Evolutionary conservation across 53 echinoderm and acorn worm genomes (phyloP), one percentile per base, ranked within the genome.

Genomic region (Antedon mediterranea): DNA sequence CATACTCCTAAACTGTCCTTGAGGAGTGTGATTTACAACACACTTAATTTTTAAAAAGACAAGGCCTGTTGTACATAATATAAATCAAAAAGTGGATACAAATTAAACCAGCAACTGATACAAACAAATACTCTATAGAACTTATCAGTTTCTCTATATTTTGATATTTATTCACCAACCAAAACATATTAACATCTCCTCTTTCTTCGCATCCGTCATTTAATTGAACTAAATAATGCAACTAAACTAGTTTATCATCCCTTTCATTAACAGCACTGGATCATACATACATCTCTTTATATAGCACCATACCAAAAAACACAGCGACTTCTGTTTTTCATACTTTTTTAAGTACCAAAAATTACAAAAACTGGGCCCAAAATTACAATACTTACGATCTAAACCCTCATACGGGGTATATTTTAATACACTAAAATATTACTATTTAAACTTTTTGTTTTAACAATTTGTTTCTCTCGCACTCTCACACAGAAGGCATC

Each of bases 351-450:
- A 57, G 57, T 57, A 57, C 57, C 57, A 57, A 57, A 57, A 57
- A 57, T 57, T 57, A 57, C 57, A 57, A 57, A n/a, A 57, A 57
- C 57, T 57, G 57, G 57, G 57, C 57, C 57, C 57, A 57, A 57
- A 15, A 57, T 57, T 57, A 57, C 57, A 57, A 57, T 57, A 57
- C 57, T 57, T 23, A 57, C 20, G 57, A 57, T 26, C 57, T 57
- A 57, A 57, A 6, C 57, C 57, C 57, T 57, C 57, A 57, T 57
- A 57, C 23, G 57, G 57, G 57, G 57, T 23, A 15, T 57, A 57
- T 57, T 57, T 57, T 57, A 57, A 57, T 57, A 57, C 57, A 57
- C 57, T 57, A 57, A 57, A 57, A 57, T 57, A 57, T 57, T 57
- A 57, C 13, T 57, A 57, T 57, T 57, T 57, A 57, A 57, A 57